Evolutionary conservation across 2,797 vertebrate genomes (phyloP).

Genomic region (Alcedo quadribrachys): DNA sequence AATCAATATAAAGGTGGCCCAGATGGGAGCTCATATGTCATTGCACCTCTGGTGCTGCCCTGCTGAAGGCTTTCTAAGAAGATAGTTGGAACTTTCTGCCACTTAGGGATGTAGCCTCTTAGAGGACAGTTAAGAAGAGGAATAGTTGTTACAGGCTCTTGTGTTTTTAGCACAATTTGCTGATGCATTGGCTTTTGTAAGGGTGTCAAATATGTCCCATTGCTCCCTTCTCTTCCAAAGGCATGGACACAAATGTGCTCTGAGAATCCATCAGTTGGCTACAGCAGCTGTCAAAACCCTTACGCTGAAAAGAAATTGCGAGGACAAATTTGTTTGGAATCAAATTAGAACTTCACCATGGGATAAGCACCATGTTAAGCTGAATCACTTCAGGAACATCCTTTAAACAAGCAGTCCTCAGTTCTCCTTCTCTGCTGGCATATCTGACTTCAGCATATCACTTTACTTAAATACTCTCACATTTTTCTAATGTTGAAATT

Average conservation of each 20-base stretch:
- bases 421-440: conserved; percentile 33
- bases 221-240: not conserved
- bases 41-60: not conserved
- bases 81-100: not conserved
- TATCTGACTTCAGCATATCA: not conserved
- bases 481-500: conserved; percentile 47
- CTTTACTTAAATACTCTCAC: not conserved
- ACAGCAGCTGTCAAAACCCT: not conserved
- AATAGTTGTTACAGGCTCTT: not conserved
- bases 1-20: not conserved
- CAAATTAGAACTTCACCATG: not conserved
- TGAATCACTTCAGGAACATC: conserved; percentile 7
- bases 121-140: not conserved
- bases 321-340: not conserved
- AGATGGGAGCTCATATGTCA: not conserved
- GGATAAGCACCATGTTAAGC: conserved; percentile 6
- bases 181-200: not conserved
- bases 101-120: not conserved
- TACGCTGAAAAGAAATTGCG: not conserved
- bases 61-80: not conserved
- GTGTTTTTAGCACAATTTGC: not conserved
- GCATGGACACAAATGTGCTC: not conserved
- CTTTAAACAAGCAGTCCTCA: conserved; percentile 24
- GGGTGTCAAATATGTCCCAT: fast-evolving
- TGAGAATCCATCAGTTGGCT: fast-evolving